Evolutionary conservation across 2,888 invertebrate species (phyloP).

Genomic region (Dorcus hopei): DNA sequence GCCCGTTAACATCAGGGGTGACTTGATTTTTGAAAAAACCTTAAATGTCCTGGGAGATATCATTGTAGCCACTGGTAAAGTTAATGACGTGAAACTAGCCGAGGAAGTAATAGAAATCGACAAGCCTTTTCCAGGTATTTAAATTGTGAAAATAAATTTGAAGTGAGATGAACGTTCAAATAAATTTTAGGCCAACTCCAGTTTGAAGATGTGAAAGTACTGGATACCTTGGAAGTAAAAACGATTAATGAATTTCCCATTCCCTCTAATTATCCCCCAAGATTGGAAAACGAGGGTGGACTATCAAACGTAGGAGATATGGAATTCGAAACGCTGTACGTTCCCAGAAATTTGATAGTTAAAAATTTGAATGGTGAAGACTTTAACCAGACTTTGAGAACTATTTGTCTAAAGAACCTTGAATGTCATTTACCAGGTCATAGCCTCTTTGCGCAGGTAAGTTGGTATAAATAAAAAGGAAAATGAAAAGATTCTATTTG

Average conservation of each 20-base stretch:
- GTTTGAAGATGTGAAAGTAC: conserved; percentile 30
- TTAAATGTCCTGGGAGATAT: conserved; percentile 28
- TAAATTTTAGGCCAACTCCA: conserved; percentile 16
- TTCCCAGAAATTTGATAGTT: conserved; percentile 41
- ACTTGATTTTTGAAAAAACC: conserved; percentile 32
- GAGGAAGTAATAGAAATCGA: conserved; percentile 7
- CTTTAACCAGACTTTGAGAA: conserved; percentile 48
- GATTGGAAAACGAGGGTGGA: conserved; percentile 7
- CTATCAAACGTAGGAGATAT: background rate
- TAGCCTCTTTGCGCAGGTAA: conserved; percentile 53
- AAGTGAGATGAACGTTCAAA: background rate
- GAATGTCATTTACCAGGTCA: conserved; percentile 42
- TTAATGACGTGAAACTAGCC: conserved; percentile 19
- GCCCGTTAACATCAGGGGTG: conserved; percentile 30
- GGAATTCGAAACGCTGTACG: conserved; percentile 17
- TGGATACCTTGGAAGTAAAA: conserved; percentile 22
- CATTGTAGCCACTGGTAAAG: conserved; percentile 13
- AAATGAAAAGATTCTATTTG: background rate
- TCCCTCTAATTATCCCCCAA: conserved; percentile 17
- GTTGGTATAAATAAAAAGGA: conserved; percentile 15
- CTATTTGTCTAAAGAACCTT: conserved; percentile 50
- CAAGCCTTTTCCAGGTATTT: background rate
- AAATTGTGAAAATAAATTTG: background rate
- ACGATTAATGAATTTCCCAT: conserved; percentile 29
- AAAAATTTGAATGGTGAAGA: conserved; percentile 49